Conservation (phyloP, 2,797 vertebrate species). For the Rhinatrema bivittatum region DNA sequence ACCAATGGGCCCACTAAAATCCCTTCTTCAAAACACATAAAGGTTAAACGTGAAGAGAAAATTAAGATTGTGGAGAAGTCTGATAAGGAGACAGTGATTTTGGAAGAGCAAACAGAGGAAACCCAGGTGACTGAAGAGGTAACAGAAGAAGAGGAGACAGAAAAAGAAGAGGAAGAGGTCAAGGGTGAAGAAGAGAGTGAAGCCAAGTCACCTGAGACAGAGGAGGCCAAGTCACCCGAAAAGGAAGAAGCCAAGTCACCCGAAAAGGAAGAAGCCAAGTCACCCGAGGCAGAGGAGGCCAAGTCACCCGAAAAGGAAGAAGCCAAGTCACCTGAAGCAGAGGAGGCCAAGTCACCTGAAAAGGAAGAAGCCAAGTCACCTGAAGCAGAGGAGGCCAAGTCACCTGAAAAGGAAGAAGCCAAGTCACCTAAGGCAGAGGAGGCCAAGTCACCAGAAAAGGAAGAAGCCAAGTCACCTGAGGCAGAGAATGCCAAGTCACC, state of each 20-base stretch:
- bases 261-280: slow-evolving; percentile 2
- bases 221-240: slow-evolving; percentile 15
- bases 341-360: slow-evolving; percentile 13
- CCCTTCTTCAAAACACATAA: slow-evolving; percentile 58
- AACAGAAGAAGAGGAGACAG: slow-evolving; percentile 69
- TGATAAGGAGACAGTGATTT: slow-evolving; percentile 78
- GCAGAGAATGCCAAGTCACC: slow-evolving; percentile 44
- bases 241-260: slow-evolving; percentile 19
- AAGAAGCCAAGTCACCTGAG: slow-evolving; percentile 41
- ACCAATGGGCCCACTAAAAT: slow-evolving; percentile 57
- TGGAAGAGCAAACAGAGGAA: slow-evolving; percentile 87
- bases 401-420: slow-evolving; percentile 5
- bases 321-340: slow-evolving; percentile 19
- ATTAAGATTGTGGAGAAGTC: slow-evolving; percentile 68
- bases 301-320: slow-evolving; percentile 6
- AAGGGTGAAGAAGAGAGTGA: slow-evolving; percentile 1
- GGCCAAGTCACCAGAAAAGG: slow-evolving; percentile 23
- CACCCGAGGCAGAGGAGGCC: slow-evolving; percentile 14
- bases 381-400: slow-evolving; percentile 26
- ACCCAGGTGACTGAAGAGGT: slow-evolving; percentile 84
- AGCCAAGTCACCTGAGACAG: slow-evolving; percentile 13
- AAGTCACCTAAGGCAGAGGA: slow-evolving; percentile 20
- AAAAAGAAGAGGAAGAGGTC: slow-evolving; percentile 31
- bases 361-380: slow-evolving; percentile 37
- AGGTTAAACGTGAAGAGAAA: slow-evolving; percentile 75